Percentiles rank a stretch among this genome's conserved stretches.
Conservation (phyloP, 2,797 vertebrate genomes). For the Spatula clypeata region DNA sequence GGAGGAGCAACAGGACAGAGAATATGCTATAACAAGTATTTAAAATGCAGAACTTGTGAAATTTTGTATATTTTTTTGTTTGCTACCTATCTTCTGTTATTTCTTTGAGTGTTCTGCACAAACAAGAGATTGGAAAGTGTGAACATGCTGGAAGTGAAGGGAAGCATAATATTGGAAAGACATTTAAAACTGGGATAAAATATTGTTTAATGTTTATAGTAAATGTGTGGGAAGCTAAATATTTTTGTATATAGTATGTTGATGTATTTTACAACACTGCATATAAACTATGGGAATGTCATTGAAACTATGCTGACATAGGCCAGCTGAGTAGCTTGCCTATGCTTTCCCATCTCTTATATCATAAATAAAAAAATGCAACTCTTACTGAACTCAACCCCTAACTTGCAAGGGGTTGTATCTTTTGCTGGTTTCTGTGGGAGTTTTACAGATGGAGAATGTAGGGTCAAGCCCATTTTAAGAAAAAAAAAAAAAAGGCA, state of each 20-base stretch:
- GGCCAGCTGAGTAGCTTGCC: conserved; percentile 25
- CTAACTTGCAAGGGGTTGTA: neutral
- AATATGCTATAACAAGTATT: neutral
- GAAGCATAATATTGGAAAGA: neutral
- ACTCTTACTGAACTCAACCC: neutral
- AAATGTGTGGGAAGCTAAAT: conserved; percentile 35
- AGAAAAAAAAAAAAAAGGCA: neutral
- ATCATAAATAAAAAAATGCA: neutral
- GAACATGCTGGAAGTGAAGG: neutral
- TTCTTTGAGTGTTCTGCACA: neutral
- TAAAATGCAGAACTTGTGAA: neutral
- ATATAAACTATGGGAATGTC: neutral
- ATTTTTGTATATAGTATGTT: conserved; percentile 46
- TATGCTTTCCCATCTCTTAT: neutral
- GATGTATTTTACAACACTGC: conserved; percentile 15
- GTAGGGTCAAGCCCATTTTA: neutral
- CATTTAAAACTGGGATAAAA: neutral
- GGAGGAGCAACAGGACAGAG: neutral
- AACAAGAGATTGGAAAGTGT: neutral
- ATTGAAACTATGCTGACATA: conserved; percentile 25
- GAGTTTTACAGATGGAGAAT: neutral
- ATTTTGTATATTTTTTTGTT: neutral
- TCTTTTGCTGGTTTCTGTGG: neutral
- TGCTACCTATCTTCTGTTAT: neutral
- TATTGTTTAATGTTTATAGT: conserved; percentile 24